These are phyloP conservation scores for Amphibalanus amphitrite DNA, from an alignment of 1,140 invertebrate species.

Conservation along the genomic window DNA sequence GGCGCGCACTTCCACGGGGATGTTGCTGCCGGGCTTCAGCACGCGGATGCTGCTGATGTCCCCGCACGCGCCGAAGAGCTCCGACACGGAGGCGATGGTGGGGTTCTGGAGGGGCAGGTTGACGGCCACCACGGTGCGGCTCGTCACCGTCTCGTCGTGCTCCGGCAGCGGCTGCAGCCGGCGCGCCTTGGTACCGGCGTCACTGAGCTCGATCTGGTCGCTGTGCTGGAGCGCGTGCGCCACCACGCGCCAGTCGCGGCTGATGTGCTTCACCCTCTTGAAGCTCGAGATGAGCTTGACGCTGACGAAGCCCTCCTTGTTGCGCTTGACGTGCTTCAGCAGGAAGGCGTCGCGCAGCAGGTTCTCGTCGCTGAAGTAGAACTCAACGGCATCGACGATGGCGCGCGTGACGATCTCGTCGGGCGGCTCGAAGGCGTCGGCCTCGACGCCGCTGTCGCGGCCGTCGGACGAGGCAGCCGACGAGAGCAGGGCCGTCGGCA, in stretches of 20 bases:
- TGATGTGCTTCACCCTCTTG: conserved; percentile 77
- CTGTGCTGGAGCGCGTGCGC: conserved; percentile 60
- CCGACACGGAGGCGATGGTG: conserved; percentile 68
- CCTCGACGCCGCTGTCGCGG: conserved; percentile 19
- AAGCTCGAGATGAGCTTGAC: conserved; percentile 85
- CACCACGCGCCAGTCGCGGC: conserved; percentile 81
- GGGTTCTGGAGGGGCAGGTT: conserved; percentile 64
- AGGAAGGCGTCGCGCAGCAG: conserved; percentile 89
- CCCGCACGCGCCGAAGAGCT: conserved; percentile 67
- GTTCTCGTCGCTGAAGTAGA: conserved; percentile 86
- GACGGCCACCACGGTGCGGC: conserved; percentile 71
- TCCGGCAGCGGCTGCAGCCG: conserved; percentile 65
- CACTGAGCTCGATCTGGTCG: conserved; percentile 70
- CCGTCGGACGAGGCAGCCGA: conserved; percentile 28
- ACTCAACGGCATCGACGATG: conserved; percentile 70
- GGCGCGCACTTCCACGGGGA: conserved; percentile 70
- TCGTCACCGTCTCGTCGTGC: conserved; percentile 74
- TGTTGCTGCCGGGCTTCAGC: conserved; percentile 62
- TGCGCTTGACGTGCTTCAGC: conserved; percentile 78
- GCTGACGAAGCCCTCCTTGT: conserved; percentile 87
- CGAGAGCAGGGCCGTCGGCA: conserved; percentile 22
- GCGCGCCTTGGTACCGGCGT: conserved; percentile 74
- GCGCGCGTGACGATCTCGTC: conserved; percentile 15
- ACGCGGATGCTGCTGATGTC: conserved; percentile 73
- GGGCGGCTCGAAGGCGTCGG: conserved; percentile 19